Conservation (phyloP, 2,888 invertebrate genomes). For the Nasonia oneida region DNA sequence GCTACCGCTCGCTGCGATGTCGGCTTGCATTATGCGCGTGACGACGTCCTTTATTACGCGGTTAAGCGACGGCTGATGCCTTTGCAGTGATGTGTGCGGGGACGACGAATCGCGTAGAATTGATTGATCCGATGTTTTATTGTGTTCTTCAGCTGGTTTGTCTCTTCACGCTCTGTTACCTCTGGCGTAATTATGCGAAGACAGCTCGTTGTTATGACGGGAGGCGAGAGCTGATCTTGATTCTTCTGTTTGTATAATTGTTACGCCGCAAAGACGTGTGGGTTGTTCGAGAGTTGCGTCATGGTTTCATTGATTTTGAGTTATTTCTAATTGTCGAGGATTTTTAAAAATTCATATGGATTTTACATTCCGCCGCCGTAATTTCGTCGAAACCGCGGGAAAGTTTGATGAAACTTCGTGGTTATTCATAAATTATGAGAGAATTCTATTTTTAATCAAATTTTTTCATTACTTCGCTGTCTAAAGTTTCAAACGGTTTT, state of each 20-base stretch:
- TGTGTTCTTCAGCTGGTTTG: too few relatives aligned
- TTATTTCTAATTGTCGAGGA: background rate
- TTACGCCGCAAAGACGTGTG: background rate
- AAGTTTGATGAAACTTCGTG: background rate
- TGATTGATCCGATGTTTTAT: background rate
- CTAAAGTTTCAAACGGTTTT: too few relatives aligned
- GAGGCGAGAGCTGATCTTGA: background rate
- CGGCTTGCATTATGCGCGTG: background rate
- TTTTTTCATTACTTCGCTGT: too few relatives aligned
- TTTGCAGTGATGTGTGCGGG: background rate
- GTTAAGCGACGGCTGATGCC: background rate
- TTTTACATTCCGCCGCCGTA: too few relatives aligned
- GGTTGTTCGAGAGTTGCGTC: background rate
- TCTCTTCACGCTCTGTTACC: conserved; percentile 39
- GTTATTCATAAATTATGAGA: background rate
- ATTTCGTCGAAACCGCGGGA: too few relatives aligned
- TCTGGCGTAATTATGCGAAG: conserved; percentile 24
- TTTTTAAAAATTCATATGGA: too few relatives aligned
- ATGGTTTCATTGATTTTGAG: background rate
- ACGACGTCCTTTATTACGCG: background rate
- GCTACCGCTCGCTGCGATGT: background rate
- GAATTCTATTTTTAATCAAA: too few relatives aligned
- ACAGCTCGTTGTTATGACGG: background rate
- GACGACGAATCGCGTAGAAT: background rate
- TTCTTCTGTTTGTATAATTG: background rate